These are phyloP conservation scores for Sycophila sp. DNA, from an alignment of 1,140 invertebrate species.

Conservation along the genomic window DNA sequence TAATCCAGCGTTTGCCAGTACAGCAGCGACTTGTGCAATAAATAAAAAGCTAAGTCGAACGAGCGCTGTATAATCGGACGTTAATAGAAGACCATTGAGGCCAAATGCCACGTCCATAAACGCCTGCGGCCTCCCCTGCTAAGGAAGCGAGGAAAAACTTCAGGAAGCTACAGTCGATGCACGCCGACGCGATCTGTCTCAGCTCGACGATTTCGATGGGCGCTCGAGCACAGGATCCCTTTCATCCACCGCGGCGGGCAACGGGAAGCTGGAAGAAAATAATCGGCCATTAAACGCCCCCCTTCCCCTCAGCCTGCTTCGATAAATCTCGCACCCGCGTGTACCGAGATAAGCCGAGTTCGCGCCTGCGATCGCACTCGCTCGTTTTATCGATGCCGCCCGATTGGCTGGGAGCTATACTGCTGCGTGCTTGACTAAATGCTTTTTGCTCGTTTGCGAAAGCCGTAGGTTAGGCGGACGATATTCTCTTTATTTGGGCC, in stretches of 20 bases:
- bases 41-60: neutral
- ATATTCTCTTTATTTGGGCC: too few species aligned
- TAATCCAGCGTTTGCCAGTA: too few species aligned
- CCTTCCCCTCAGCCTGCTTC: too few species aligned
- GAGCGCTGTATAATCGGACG: neutral
- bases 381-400: neutral
- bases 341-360: neutral
- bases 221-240: conserved; percentile 4
- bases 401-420: too few species aligned
- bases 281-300: conserved; percentile 13
- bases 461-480: too few species aligned
- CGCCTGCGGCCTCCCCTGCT: neutral
- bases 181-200: neutral
- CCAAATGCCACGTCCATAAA: neutral
- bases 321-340: conserved; percentile 1
- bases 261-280: conserved; percentile 2
- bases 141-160: neutral
- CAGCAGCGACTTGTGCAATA: too few species aligned
- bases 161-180: neutral
- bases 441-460: too few species aligned
- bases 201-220: neutral
- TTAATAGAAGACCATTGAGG: neutral
- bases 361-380: neutral
- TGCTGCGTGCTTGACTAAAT: too few species aligned
- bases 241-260: conserved; percentile 1